Conservation (phyloP, 2,888 invertebrate genomes). For the Cantharis lateralis region DNA sequence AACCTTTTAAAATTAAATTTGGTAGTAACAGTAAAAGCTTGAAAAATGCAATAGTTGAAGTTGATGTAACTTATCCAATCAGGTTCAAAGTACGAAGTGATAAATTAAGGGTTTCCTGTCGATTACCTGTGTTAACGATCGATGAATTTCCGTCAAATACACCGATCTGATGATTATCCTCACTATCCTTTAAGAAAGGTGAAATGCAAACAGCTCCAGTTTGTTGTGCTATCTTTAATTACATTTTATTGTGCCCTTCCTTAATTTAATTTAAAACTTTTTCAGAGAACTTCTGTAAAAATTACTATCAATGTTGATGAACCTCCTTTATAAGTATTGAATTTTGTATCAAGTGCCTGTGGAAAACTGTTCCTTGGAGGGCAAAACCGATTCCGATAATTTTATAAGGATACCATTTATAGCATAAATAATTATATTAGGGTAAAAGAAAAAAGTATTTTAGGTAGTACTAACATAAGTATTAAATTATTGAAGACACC, state of each 20-base stretch:
- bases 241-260: too few species aligned
- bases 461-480: too few species aligned
- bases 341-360: neutral
- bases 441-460: neutral
- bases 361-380: neutral
- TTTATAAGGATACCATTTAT: neutral
- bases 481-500: too few species aligned
- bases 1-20: neutral
- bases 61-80: slow-evolving; percentile 7
- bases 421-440: neutral
- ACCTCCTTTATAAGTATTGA: neutral
- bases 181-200: neutral
- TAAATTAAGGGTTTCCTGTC: slow-evolving; percentile 17
- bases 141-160: neutral
- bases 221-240: too few species aligned
- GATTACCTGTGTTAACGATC: slow-evolving; percentile 19
- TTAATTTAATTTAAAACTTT: too few species aligned
- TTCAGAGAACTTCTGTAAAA: neutral
- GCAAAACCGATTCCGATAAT: neutral
- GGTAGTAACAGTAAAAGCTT: neutral
- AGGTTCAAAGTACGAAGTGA: slow-evolving; percentile 7
- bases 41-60: neutral
- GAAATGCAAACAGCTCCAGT: neutral
- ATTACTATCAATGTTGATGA: neutral
- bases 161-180: neutral